Base-by-base conservation (phyloP, 2,888 invertebrate species). In the Hydroisotoma schaefferi region DNA sequence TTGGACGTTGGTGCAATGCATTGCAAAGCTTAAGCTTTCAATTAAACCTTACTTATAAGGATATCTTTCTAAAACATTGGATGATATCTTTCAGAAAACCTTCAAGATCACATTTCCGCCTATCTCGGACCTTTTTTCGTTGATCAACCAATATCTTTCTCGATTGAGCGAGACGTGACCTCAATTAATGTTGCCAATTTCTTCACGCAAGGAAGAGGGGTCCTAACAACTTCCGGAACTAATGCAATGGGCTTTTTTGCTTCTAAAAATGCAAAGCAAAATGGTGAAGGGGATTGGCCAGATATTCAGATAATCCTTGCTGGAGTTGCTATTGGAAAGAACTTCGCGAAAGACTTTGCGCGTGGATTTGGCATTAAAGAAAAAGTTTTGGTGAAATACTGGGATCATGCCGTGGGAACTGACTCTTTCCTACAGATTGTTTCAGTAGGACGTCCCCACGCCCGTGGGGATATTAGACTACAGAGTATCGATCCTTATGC, bases 71-170 rank as follows among this genome's bases (percentile, higher is more conserved):
- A 25, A 3, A 27, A 44, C 12, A n/a, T n/a, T n/a, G n/a, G n/a
- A 40, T 57, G 1, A 37, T 27, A 8, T n/a, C n/a, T n/a, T n/a
- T n/a, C n/a, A n/a, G 29, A 40, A 28, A 60, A 63, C 29, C 28
- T 63, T 23, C 67, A 66, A 33, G 70, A 70, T 38, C 70, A 70
- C 33, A 54, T 70, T 10, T 63, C 63, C 0, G 63, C 66, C 0
- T 70, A 68, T 43, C 28, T 70, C 2, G 70, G 70, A 0, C 70
- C 70, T 0, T 70, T 70, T 38, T 68, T 70, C 26, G 65, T 67
- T 0, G 57, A 68, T 22, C 33, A 67, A n/a, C 67, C 67, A 10
- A 59, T 67, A 10, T 54, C 61, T 4, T 63, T 67, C 38, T 55
- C 55, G 15, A 61, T 67, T 27, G 67, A 65, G 15, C 51, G 65